Evolutionary conservation across 2,113 vertebrate genomes (phyloP).

Genomic region (Campylorhamphus procurvoides): DNA sequence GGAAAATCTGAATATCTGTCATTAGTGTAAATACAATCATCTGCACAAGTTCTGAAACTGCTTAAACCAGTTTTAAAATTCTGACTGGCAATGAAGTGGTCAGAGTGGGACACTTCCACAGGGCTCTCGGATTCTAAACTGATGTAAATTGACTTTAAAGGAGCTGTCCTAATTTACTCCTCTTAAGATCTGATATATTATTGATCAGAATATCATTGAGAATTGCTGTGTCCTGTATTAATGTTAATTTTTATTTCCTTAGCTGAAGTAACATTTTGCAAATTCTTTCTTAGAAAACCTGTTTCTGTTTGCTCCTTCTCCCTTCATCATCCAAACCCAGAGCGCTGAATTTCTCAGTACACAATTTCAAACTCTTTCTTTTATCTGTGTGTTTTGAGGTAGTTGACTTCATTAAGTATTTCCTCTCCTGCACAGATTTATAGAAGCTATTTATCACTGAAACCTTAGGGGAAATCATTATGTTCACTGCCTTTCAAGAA

Average conservation of each 20-base stretch:
- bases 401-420: constrained; percentile 49
- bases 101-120: neutral
- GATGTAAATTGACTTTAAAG: neutral
- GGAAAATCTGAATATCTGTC: neutral
- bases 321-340: neutral
- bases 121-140: neutral
- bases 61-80: neutral
- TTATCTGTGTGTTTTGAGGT: constrained; percentile 10
- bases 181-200: neutral
- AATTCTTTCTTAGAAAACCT: neutral
- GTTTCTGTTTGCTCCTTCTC: neutral
- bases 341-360: neutral
- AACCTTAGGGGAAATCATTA: constrained; percentile 45
- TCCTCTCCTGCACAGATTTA: neutral
- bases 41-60: neutral
- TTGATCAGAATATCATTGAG: neutral
- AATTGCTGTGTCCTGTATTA: neutral
- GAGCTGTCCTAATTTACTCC: neutral
- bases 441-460: constrained; percentile 51
- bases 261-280: neutral
- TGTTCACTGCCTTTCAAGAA: neutral
- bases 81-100: neutral
- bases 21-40: neutral
- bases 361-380: neutral
- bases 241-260: neutral